Percentiles rank a stretch among this genome's conserved stretches.
Evolutionary conservation across 1,140 invertebrate genomes (phyloP).

Genomic region (Gryllus bimaculatus): DNA sequence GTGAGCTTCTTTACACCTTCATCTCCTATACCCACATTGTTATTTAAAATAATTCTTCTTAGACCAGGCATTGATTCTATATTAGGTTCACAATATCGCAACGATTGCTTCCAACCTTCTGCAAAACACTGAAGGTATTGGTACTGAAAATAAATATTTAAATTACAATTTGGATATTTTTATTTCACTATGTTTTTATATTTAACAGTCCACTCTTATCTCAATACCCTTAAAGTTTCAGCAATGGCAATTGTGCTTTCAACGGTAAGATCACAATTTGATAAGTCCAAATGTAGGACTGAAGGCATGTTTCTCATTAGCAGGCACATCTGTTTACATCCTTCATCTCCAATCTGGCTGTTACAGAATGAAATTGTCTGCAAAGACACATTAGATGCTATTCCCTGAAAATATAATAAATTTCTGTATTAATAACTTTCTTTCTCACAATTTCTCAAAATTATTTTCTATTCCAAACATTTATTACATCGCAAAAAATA

Average conservation of each 20-base stretch:
- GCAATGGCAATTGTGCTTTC: background rate
- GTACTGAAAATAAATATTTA: constrained; percentile 33
- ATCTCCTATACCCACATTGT: constrained; percentile 57
- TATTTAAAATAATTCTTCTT: constrained; percentile 60
- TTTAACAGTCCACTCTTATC: background rate
- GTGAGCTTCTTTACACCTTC: constrained; percentile 43
- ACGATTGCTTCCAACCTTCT: constrained; percentile 68
- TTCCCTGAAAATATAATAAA: background rate
- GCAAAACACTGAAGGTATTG: constrained; percentile 52
- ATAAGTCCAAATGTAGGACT: background rate
- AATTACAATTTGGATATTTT: background rate
- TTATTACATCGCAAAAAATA: background rate
- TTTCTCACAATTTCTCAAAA: background rate
- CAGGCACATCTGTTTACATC: background rate
- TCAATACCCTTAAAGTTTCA: background rate
- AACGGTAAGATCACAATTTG: background rate
- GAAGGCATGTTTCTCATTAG: background rate
- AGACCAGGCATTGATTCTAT: constrained; percentile 63
- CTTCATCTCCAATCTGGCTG: background rate
- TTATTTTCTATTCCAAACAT: background rate
- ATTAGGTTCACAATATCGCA: constrained; percentile 61
- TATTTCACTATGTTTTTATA: background rate
- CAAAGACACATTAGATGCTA: background rate
- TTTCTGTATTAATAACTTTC: background rate
- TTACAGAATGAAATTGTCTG: background rate